Percentiles rank a stretch among this genome's conserved stretches.
Conservation (phyloP, 2,113 vertebrate species). For the Picathartes gymnocephalus region DNA sequence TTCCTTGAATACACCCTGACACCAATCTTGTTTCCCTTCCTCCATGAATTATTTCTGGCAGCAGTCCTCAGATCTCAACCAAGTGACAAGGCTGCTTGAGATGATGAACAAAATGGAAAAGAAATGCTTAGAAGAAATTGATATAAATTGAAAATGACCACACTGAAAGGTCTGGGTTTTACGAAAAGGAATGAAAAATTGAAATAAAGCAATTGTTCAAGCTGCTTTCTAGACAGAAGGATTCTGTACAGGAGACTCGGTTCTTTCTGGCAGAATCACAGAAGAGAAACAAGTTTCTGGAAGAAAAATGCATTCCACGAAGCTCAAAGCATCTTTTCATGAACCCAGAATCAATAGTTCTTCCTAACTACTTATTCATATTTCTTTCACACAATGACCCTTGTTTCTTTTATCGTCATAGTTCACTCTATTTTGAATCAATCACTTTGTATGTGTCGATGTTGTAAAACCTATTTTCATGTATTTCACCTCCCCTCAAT, state of each 20-base stretch:
- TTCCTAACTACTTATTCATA: neutral
- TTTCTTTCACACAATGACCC: neutral
- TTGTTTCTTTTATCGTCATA: neutral
- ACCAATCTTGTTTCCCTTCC: neutral
- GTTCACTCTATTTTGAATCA: neutral
- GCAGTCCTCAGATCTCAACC: neutral
- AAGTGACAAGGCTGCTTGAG: neutral
- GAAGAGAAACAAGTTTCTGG: neutral
- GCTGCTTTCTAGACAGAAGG: neutral
- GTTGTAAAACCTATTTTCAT: neutral
- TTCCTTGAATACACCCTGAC: neutral
- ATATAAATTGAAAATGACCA: neutral
- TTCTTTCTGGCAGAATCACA: neutral
- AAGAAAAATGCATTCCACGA: neutral
- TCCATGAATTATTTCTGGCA: neutral
- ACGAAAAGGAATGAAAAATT: neutral
- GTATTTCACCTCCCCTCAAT: neutral
- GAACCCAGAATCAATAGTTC: neutral
- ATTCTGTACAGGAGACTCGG: neutral
- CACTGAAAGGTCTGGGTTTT: neutral
- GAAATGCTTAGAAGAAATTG: neutral
- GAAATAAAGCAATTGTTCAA: neutral
- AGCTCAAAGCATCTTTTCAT: neutral
- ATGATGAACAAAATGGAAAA: neutral
- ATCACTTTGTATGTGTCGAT: neutral